phyloP scores from a whole-genome alignment of 53 echinoderm and acorn worm genomes.

The Actinopyga echinites region DNA sequence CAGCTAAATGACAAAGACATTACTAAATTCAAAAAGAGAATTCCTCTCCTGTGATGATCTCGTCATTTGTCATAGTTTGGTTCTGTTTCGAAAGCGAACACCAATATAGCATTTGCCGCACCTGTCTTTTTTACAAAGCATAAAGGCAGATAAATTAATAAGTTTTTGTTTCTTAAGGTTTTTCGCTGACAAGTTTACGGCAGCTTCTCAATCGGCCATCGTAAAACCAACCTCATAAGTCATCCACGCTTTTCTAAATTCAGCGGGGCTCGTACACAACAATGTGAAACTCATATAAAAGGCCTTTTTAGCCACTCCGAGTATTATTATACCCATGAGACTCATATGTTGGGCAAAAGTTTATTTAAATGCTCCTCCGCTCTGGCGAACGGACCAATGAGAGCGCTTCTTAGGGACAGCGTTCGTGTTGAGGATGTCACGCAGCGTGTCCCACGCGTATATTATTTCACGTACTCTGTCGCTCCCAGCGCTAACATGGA shows the following conservation, averaged over 20 bases:
- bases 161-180: neutral
- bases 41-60: too few relatives aligned
- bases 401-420: conserved; percentile 1
- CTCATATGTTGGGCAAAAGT: conserved; percentile 43
- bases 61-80: too few relatives aligned
- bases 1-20: too few relatives aligned
- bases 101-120: neutral
- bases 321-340: conserved; percentile 23
- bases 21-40: too few relatives aligned
- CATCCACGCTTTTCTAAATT: neutral
- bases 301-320: conserved; percentile 19
- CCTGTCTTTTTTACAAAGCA: neutral
- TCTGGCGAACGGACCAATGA: neutral
- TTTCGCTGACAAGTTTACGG: neutral
- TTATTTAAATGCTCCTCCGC: conserved; percentile 24
- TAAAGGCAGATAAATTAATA: conserved; percentile 22
- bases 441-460: conserved; percentile 30
- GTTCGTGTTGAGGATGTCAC: conserved; percentile 6
- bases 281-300: conserved; percentile 13
- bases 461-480: neutral
- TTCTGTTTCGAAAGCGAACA: too few relatives aligned
- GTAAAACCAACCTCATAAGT: conserved; percentile 3
- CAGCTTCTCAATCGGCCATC: conserved; percentile 8
- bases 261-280: neutral
- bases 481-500: conserved; percentile 6